Conservation (phyloP, 2,113 vertebrate genomes). For the Puffinus mauretanicus region DNA sequence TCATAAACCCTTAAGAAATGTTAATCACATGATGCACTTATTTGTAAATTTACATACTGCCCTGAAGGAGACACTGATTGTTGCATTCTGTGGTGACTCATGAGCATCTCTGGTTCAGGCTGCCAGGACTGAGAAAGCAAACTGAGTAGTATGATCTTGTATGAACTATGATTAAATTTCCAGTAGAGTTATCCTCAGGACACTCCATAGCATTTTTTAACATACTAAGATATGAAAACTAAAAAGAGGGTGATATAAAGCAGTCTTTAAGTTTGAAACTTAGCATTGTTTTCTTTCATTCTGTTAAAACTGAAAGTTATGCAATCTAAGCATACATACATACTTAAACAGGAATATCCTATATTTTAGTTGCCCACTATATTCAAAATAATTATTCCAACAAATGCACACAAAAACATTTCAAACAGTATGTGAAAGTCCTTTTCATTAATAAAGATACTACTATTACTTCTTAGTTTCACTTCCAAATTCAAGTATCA, state of each 20-base stretch:
- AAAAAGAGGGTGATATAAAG: neutral
- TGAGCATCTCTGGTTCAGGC: neutral
- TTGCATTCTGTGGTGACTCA: slow-evolving; percentile 15
- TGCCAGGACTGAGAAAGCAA: slow-evolving; percentile 2
- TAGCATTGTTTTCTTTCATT: neutral
- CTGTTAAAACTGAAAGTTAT: neutral
- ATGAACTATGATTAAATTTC: neutral
- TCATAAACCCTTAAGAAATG: slow-evolving; percentile 40
- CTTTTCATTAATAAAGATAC: neutral
- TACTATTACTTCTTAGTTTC: neutral
- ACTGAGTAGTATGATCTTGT: neutral
- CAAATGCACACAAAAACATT: neutral
- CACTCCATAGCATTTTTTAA: neutral
- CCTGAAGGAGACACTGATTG: slow-evolving; percentile 19
- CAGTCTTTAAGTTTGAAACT: neutral
- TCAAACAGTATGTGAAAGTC: neutral
- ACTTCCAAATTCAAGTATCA: neutral
- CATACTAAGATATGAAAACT: neutral
- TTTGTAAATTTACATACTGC: slow-evolving; percentile 36
- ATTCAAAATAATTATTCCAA: neutral
- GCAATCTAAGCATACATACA: neutral
- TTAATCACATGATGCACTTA: slow-evolving; percentile 19
- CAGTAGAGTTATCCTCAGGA: neutral
- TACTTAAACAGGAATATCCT: neutral
- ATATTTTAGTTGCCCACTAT: neutral